phyloP scores from a whole-genome alignment of 2,888 invertebrate species.

The Mimachlamys varia region DNA sequence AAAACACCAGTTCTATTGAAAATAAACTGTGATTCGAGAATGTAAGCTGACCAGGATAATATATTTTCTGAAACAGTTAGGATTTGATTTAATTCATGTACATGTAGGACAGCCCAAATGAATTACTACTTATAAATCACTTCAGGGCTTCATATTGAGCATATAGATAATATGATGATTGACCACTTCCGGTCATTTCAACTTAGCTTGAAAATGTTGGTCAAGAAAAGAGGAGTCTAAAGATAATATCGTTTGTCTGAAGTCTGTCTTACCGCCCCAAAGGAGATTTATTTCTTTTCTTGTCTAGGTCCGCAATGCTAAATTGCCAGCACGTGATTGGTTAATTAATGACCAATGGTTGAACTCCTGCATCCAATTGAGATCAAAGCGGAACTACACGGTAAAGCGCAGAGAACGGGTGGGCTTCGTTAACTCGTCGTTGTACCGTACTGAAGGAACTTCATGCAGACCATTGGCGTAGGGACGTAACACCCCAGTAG shows the following conservation, averaged over 20 bases:
- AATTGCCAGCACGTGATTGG: background rate
- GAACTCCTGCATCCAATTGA: constrained; percentile 36
- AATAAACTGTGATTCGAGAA: too few relatives aligned
- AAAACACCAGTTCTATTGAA: too few relatives aligned
- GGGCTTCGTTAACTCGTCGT: background rate
- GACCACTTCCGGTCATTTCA: background rate
- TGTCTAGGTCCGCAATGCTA: constrained; percentile 9
- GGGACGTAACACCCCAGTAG: background rate
- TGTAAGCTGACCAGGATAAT: too few relatives aligned
- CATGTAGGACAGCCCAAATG: too few relatives aligned
- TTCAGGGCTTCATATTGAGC: background rate
- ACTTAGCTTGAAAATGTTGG: background rate
- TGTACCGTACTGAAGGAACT: background rate
- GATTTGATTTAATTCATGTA: too few relatives aligned
- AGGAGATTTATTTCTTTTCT: constrained; percentile 3
- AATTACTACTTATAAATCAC: background rate
- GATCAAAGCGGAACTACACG: background rate
- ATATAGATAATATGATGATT: background rate
- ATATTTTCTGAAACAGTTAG: too few relatives aligned
- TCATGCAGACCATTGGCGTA: background rate
- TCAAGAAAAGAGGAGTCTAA: background rate
- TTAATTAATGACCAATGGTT: constrained; percentile 31
- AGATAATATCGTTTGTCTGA: background rate
- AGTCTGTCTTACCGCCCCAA: background rate
- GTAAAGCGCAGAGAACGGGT: background rate